Conservation (phyloP, 64 coral and sea anemone genomes). For the Stylophora pistillata region DNA sequence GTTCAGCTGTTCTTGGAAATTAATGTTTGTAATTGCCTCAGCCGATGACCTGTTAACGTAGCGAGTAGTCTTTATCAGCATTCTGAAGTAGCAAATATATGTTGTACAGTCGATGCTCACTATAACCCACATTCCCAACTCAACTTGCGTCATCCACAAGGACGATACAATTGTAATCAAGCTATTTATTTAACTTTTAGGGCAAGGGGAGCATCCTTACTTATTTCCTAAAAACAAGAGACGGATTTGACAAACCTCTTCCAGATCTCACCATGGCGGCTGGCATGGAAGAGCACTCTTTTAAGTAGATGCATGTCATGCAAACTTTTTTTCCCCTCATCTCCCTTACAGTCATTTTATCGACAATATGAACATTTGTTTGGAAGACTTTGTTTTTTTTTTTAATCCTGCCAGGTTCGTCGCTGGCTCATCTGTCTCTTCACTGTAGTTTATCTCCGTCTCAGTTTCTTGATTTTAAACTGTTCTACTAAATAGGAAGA, state of each 20-base stretch:
- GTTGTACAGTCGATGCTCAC: too few relatives aligned
- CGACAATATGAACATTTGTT: neutral
- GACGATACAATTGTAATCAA: neutral
- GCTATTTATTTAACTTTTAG: slow-evolving; percentile 23
- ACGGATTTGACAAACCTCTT: slow-evolving; percentile 80
- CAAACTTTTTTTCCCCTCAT: neutral
- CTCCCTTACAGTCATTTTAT: too few relatives aligned
- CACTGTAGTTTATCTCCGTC: neutral
- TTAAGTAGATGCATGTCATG: slow-evolving; percentile 53
- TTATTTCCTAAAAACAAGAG: slow-evolving; percentile 78
- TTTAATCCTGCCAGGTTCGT: neutral
- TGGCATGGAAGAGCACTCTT: slow-evolving; percentile 68
- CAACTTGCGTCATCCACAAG: neutral
- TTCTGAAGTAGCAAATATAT: too few relatives aligned
- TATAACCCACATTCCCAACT: neutral
- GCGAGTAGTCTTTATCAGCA: too few relatives aligned
- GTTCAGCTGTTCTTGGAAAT: too few relatives aligned
- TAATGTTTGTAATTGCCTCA: too few relatives aligned
- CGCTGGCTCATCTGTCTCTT: neutral
- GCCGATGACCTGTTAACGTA: too few relatives aligned
- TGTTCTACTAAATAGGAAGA: neutral
- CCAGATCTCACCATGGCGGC: slow-evolving; percentile 71
- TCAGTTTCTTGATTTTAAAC: neutral
- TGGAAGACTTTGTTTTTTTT: neutral
- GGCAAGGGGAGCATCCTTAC: slow-evolving; percentile 79